Percentiles rank a stretch among this genome's conserved stretches.
Evolutionary conservation across 2,888 invertebrate species (phyloP).

Genomic region (Galerucella pusilla): DNA sequence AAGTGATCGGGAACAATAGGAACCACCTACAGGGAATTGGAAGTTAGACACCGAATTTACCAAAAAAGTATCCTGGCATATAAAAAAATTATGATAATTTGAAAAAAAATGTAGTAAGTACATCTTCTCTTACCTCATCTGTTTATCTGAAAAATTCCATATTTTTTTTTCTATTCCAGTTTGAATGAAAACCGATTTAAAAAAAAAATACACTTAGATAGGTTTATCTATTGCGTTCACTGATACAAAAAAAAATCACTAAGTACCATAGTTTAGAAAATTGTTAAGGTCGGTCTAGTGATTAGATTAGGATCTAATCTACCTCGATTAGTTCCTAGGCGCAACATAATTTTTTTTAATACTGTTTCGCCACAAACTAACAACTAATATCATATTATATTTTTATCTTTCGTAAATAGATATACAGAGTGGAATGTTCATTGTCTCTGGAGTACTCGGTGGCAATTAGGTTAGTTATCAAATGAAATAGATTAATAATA

Average conservation of each 20-base stretch:
- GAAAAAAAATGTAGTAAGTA: not conserved
- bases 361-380: conserved; percentile 22
- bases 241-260: conserved; percentile 38
- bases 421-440: conserved; percentile 14
- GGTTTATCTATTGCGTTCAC: conserved; percentile 25
- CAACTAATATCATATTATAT: conserved; percentile 27
- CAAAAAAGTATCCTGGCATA: too few species aligned
- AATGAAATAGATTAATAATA: too few species aligned
- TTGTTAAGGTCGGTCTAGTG: conserved; percentile 33
- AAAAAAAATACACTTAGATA: not conserved
- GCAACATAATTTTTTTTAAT: conserved; percentile 34
- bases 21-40: too few species aligned
- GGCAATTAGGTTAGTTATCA: too few species aligned
- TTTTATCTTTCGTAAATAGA: conserved; percentile 30
- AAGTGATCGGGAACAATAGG: too few species aligned
- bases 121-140: not conserved
- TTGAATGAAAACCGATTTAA: not conserved
- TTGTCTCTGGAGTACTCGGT: too few species aligned
- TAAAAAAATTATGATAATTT: too few species aligned
- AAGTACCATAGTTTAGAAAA: conserved; percentile 43
- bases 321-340: conserved; percentile 42
- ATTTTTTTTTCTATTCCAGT: not conserved
- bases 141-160: not conserved
- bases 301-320: conserved; percentile 45
- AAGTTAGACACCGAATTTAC: too few species aligned